phyloP scores from a whole-genome alignment of 2,888 invertebrate genomes.

The Trachelus iudaicus region DNA sequence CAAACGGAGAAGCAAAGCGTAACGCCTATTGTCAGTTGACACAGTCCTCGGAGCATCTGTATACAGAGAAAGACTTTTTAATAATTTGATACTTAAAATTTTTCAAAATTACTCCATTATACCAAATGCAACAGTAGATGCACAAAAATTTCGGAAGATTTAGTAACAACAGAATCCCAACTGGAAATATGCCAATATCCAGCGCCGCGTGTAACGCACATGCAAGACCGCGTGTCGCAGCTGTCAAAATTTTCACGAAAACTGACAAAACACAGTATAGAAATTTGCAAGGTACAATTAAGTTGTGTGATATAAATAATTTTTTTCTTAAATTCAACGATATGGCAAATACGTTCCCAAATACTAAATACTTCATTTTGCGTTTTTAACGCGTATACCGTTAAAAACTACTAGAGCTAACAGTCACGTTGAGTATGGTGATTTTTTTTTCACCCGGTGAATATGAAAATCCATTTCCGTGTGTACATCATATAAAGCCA shows the following conservation, averaged over 20 bases:
- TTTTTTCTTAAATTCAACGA: neutral
- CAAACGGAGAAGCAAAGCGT: neutral
- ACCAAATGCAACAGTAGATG: neutral
- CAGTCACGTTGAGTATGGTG: neutral
- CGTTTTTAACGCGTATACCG: neutral
- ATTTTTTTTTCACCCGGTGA: neutral
- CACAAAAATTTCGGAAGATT: neutral
- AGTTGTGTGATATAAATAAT: neutral
- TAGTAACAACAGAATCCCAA: neutral
- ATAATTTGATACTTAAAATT: neutral
- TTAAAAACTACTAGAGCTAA: neutral
- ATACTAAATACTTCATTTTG: neutral
- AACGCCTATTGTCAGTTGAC: neutral
- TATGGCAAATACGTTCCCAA: neutral
- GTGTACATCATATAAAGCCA: neutral
- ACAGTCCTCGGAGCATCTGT: neutral
- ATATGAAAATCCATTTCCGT: neutral
- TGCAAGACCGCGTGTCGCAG: neutral
- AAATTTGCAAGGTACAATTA: neutral
- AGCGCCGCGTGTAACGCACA: neutral
- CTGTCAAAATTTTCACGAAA: neutral
- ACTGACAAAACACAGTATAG: neutral
- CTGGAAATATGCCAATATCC: neutral
- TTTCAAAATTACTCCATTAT: neutral
- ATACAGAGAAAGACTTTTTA: neutral